Percentiles rank a stretch among this genome's conserved stretches.
Evolutionary conservation across 53 echinoderm and acorn worm species (phyloP).

Genomic region (Hippasteria phrygiana): DNA sequence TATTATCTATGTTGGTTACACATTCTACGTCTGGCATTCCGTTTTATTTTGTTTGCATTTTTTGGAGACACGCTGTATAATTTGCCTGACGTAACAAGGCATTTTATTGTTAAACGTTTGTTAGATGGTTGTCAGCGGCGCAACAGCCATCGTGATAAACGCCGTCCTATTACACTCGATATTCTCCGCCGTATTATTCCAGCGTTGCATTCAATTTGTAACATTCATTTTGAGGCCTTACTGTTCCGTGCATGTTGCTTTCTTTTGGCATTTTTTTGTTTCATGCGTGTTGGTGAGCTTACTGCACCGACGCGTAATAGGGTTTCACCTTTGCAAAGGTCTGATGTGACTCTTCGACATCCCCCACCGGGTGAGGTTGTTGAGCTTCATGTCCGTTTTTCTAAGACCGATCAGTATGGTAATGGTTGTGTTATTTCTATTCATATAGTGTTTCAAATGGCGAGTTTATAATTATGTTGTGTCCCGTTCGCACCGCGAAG

Average conservation of each 20-base stretch:
- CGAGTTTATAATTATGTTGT: background rate
- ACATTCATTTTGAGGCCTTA: background rate
- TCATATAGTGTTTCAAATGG: background rate
- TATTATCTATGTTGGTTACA: no score
- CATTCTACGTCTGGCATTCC: no score
- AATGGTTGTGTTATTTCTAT: background rate
- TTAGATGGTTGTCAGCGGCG: background rate
- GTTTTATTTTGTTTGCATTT: no score
- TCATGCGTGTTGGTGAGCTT: constrained; percentile 31
- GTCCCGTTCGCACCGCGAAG: background rate
- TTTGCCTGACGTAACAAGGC: background rate
- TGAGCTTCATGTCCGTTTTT: background rate
- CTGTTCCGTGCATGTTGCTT: constrained; percentile 14
- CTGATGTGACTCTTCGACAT: background rate
- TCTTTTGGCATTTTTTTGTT: constrained; percentile 37
- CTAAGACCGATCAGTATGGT: constrained; percentile 17
- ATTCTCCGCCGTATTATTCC: background rate
- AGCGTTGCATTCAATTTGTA: constrained; percentile 14
- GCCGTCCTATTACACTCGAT: constrained; percentile 29
- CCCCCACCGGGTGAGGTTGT: background rate
- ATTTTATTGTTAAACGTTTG: background rate
- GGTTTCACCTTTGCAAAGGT: background rate
- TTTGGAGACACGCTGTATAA: no score
- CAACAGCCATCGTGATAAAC: background rate
- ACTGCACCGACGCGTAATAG: background rate